These are phyloP conservation scores for Tetraodon nigroviridis DNA, from an alignment of 2,113 vertebrate species.

Conservation along the genomic window DNA sequence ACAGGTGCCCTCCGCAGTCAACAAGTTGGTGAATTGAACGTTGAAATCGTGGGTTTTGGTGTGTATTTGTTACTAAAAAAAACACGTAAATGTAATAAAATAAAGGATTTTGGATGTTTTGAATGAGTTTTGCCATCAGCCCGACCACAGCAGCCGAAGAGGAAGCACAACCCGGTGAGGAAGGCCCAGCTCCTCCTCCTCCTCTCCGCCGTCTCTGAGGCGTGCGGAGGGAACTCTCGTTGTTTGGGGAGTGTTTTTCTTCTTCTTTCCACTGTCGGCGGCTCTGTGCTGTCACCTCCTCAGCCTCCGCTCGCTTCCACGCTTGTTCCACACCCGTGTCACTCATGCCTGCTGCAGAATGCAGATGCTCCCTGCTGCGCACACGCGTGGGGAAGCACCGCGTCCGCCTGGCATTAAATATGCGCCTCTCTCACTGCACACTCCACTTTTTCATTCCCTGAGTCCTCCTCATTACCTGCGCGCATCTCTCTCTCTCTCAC, in stretches of 20 bases:
- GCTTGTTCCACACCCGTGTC: constrained; percentile 29
- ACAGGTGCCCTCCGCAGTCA: constrained; percentile 44
- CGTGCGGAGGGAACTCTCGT: constrained; percentile 41
- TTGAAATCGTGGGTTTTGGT: too few relatives aligned
- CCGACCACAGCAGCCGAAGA: not conserved
- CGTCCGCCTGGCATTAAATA: constrained; percentile 53
- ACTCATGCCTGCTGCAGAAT: not conserved
- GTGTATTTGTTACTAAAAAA: too few relatives aligned
- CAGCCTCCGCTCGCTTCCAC: constrained; percentile 30
- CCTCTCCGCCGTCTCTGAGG: constrained; percentile 2
- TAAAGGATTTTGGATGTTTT: too few relatives aligned
- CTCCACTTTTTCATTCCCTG: not conserved
- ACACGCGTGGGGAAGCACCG: constrained; percentile 39
- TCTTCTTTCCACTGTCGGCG: constrained; percentile 25
- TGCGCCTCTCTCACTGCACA: constrained; percentile 34
- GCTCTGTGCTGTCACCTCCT: constrained; percentile 7
- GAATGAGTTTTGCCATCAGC: too few relatives aligned
- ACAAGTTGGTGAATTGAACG: too few relatives aligned
- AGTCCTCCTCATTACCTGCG: not conserved
- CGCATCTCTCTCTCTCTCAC: constrained; percentile 9
- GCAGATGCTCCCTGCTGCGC: not conserved
- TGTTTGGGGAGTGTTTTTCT: constrained; percentile 33
- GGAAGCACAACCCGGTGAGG: not conserved
- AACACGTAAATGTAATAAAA: too few relatives aligned
- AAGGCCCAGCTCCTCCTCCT: too few relatives aligned